Evolutionary conservation across 2,113 vertebrate genomes (phyloP), one percentile per base, ranked within the genome.

Genomic region (Zeus faber): DNA sequence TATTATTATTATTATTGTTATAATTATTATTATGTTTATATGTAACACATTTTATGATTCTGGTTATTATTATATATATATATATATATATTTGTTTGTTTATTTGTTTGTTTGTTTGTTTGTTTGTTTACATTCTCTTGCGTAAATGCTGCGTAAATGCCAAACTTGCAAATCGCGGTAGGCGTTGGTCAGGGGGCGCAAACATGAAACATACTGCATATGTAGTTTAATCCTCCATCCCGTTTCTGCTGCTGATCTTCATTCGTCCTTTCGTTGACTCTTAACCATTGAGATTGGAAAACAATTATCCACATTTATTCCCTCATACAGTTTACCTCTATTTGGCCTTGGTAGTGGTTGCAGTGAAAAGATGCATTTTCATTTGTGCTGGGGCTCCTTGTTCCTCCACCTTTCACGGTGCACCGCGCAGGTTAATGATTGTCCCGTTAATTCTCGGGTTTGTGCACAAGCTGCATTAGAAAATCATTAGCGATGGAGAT

Each of bases 401-500:
- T 33, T 8, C 41, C 56, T 47, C 49, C 51, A 45, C 49, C 56
- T 58, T 74, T 74, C 71, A 66, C 31, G 57, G 67, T 27, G 63
- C 74, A 44, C 70, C 72, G 75, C 74, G 74, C 71, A 67, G 26
- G 87, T 84, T 85, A 90, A 90, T 88, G 23, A 87, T 84, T 84
- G 24, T 48, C 70, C 40, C 22, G 41, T 49, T 79, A 82, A 85
- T 80, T 8, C 63, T 65, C 65, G 74, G 77, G 72, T 84, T 86
- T 76, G 70, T 53, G 44, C 40, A 1, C 58, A 67, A 73, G 72
- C 53, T 70, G 84, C 82, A 86, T 88, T 91, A 90, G 87, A 88
- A 89, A 91, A 90, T 90, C 85, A 89, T 91, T 91, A 89, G 51
- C 80, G 83, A 73, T 75, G 79, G 72, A 83, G 84, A 89, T 88